These are phyloP conservation scores for Diarsia brunnea DNA, from an alignment of 2,888 invertebrate species.

Conservation along the genomic window DNA sequence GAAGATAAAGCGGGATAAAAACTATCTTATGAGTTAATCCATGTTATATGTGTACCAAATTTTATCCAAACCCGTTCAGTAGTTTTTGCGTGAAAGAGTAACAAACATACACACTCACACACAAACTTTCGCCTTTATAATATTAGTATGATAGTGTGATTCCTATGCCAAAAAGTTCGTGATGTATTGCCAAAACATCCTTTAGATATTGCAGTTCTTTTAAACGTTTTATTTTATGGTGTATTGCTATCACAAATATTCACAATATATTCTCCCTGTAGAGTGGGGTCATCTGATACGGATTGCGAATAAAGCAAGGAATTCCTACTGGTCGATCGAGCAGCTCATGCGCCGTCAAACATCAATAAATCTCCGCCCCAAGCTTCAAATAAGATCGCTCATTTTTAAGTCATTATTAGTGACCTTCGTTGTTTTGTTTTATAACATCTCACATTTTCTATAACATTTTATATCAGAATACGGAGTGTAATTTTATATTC, in stretches of 20 bases:
- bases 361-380: not conserved
- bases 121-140: too few relatives aligned
- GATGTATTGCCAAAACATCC: not conserved
- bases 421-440: too few relatives aligned
- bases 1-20: too few relatives aligned
- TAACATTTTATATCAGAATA: not conserved
- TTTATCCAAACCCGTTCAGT: too few relatives aligned
- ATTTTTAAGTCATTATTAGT: not conserved
- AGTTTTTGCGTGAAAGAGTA: too few relatives aligned
- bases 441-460: too few relatives aligned
- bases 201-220: not conserved
- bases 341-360: not conserved
- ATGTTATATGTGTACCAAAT: too few relatives aligned
- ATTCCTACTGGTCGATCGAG: not conserved
- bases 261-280: not conserved
- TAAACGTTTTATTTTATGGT: not conserved
- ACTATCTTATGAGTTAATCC: too few relatives aligned
- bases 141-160: too few relatives aligned
- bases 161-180: not conserved
- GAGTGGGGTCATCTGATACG: not conserved
- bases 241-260: not conserved
- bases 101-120: too few relatives aligned
- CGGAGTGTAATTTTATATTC: not conserved
- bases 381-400: not conserved
- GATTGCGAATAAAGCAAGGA: not conserved